Conservation (phyloP, 1,140 invertebrate genomes). For the Megalonaias nervosa region DNA sequence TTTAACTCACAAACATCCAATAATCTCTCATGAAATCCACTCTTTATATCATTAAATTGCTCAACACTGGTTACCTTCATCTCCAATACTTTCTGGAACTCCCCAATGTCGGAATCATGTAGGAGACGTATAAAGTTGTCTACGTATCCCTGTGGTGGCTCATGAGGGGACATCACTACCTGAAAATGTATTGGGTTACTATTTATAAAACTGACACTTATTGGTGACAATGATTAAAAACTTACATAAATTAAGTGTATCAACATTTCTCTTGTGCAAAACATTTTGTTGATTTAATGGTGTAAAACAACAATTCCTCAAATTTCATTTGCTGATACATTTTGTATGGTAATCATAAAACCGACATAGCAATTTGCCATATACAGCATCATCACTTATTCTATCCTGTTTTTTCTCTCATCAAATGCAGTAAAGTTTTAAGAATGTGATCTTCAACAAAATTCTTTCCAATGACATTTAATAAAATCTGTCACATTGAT, state of each 20-base stretch:
- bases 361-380: too few relatives aligned
- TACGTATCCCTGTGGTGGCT: constrained; percentile 83
- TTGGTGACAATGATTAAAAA: neutral
- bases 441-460: too few relatives aligned
- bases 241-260: neutral
- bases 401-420: too few relatives aligned
- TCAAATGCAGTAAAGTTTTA: too few relatives aligned
- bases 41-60: neutral
- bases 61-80: constrained; percentile 82
- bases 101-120: constrained; percentile 89
- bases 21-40: neutral
- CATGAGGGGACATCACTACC: constrained; percentile 93
- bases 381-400: too few relatives aligned
- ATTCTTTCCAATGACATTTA: too few relatives aligned
- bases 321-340: neutral
- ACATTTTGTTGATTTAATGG: neutral
- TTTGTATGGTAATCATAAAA: too few relatives aligned
- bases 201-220: neutral
- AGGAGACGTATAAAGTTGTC: constrained; percentile 92
- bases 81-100: constrained; percentile 97
- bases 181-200: constrained; percentile 38
- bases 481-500: too few relatives aligned
- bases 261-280: neutral
- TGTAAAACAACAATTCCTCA: neutral
- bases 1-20: neutral